These are phyloP conservation scores for Macaria notata DNA, from an alignment of 2,888 invertebrate genomes.

Conservation along the genomic window DNA sequence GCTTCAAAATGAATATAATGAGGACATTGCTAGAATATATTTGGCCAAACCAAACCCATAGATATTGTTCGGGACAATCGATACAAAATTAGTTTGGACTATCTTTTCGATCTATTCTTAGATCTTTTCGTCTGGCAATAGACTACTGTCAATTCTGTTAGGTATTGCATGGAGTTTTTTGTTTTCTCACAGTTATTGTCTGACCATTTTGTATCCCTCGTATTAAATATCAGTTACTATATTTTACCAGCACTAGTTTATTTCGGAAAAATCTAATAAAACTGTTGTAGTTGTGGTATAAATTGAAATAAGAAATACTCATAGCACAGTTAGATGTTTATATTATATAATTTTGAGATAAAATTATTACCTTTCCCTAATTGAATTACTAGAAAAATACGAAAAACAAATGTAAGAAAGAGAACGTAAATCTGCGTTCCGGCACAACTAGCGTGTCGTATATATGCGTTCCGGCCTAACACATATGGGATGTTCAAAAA, in stretches of 20 bases:
- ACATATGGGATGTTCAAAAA: slow-evolving; percentile 1
- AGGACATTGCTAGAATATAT: too few relatives aligned
- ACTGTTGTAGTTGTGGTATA: slow-evolving; percentile 3
- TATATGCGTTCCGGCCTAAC: slow-evolving; percentile 4
- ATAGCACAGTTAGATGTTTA: slow-evolving; percentile 4
- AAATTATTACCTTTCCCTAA: slow-evolving; percentile 2
- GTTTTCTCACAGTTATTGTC: too few relatives aligned
- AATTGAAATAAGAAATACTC: slow-evolving; percentile 4
- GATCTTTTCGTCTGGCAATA: too few relatives aligned
- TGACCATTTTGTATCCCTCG: too few relatives aligned
- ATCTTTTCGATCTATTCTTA: too few relatives aligned
- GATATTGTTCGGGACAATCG: too few relatives aligned
- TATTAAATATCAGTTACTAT: slow-evolving; percentile 3
- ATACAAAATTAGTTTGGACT: too few relatives aligned
- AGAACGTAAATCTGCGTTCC: slow-evolving; percentile 4
- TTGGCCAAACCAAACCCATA: too few relatives aligned
- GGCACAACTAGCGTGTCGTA: slow-evolving; percentile 4
- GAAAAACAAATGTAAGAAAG: slow-evolving; percentile 4
- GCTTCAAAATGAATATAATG: too few relatives aligned
- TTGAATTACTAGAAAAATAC: slow-evolving; percentile 3
- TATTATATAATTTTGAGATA: slow-evolving; percentile 3
- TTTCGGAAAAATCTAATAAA: slow-evolving; percentile 4
- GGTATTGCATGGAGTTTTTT: too few relatives aligned
- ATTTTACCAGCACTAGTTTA: slow-evolving; percentile 4
- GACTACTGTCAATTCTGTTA: too few relatives aligned